Conservation (phyloP, 2,888 invertebrate genomes). For the Erebia palarica region DNA sequence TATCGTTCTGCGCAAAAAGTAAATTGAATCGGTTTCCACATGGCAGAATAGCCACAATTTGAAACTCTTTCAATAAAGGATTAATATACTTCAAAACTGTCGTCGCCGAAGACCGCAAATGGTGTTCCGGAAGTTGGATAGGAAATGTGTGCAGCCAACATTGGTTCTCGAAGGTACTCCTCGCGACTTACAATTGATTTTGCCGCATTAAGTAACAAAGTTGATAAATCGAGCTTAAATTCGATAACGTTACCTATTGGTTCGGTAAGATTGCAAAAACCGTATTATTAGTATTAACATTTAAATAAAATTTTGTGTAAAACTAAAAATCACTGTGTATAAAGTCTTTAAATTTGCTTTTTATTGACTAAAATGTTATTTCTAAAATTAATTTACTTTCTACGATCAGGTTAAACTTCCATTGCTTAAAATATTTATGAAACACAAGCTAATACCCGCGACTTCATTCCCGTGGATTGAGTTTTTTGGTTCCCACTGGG, state of each 20-base stretch:
- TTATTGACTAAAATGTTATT: too few relatives aligned
- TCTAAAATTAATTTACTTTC: too few relatives aligned
- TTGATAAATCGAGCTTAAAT: slow-evolving; percentile 23
- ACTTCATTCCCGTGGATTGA: too few relatives aligned
- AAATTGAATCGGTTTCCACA: slow-evolving; percentile 29
- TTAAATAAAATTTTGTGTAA: not conserved
- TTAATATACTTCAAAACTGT: slow-evolving; percentile 36
- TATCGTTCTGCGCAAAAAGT: slow-evolving; percentile 16
- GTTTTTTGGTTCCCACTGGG: too few relatives aligned
- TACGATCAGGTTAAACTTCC: too few relatives aligned
- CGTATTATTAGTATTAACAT: too few relatives aligned
- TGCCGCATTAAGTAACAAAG: slow-evolving; percentile 28
- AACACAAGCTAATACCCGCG: too few relatives aligned
- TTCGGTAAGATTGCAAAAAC: not conserved
- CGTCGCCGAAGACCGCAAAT: slow-evolving; percentile 33
- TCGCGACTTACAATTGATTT: slow-evolving; percentile 32
- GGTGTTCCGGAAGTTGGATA: slow-evolving; percentile 35
- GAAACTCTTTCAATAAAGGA: slow-evolving; percentile 36
- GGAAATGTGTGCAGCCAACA: slow-evolving; percentile 31
- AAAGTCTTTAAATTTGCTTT: too few relatives aligned
- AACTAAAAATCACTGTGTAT: too few relatives aligned
- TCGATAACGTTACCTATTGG: slow-evolving; percentile 15
- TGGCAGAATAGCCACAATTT: slow-evolving; percentile 12
- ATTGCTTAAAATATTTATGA: too few relatives aligned
- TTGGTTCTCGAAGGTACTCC: slow-evolving; percentile 13